Percentiles rank a stretch among this genome's conserved stretches.
These are phyloP conservation scores for Numenius phaeopus DNA, from an alignment of 2,797 vertebrate genomes.

Conservation along the genomic window DNA sequence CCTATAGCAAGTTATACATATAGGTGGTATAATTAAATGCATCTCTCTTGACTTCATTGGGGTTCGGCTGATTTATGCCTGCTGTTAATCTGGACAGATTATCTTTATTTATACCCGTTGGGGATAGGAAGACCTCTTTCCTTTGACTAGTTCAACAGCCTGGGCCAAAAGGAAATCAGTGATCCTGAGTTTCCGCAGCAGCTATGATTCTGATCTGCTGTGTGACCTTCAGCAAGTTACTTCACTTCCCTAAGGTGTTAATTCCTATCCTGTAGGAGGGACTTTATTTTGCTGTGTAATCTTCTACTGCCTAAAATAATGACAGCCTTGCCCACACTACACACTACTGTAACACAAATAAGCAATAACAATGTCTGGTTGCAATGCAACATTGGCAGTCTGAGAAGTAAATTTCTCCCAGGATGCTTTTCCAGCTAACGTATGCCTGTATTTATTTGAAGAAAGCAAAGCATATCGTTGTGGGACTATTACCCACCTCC, in stretches of 20 bases:
- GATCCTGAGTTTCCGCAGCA: background rate
- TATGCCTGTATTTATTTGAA: slow-evolving; percentile 41
- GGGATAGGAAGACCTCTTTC: background rate
- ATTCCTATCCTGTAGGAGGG: background rate
- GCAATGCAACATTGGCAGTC: background rate
- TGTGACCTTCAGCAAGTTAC: background rate
- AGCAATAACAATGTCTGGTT: background rate
- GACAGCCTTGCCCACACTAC: background rate
- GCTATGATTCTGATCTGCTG: background rate
- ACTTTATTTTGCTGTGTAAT: background rate
- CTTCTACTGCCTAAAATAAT: background rate
- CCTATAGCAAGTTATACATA: background rate
- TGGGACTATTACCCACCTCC: slow-evolving; percentile 13
- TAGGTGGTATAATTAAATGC: background rate
- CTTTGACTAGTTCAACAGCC: background rate
- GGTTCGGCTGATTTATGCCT: background rate
- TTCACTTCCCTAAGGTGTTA: background rate
- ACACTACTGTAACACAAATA: background rate
- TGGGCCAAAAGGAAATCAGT: background rate
- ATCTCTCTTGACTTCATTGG: background rate
- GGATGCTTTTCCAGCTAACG: slow-evolving; percentile 2
- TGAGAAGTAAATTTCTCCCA: background rate
- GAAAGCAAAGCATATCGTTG: background rate
- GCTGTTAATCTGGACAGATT: background rate
- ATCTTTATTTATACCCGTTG: background rate